A percentile compares a stretch with the other conserved stretches of the same genome.
Evolutionary conservation across 2,888 invertebrate genomes (phyloP).

Genomic region (Thera obeliscata): DNA sequence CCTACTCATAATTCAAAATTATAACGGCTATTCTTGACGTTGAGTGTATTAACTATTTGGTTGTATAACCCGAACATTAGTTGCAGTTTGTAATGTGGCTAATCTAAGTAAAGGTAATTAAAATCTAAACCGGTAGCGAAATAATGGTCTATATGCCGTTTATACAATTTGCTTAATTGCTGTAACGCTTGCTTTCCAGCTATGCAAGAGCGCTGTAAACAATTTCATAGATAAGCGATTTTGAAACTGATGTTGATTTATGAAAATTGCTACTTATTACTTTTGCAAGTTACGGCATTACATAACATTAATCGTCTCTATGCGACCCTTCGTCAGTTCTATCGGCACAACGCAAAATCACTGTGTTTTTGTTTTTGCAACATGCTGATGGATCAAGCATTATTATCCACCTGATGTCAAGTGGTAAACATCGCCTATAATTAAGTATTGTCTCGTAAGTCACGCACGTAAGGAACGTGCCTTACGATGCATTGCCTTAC

Average conservation of each 20-base stretch:
- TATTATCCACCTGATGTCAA: too few species aligned
- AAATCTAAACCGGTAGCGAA: conserved; percentile 65
- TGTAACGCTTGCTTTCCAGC: conserved; percentile 66
- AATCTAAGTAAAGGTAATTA: conserved; percentile 63
- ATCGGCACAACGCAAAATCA: neutral
- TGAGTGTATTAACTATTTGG: conserved; percentile 17
- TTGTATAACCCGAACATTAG: conserved; percentile 41
- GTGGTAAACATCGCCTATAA: too few species aligned
- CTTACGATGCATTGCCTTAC: too few species aligned
- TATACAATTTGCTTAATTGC: conserved; percentile 75
- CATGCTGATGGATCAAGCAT: too few species aligned
- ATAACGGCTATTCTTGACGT: conserved; percentile 1
- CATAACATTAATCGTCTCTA: too few species aligned
- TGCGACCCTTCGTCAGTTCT: too few species aligned
- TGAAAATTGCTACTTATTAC: neutral
- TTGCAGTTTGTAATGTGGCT: conserved; percentile 53
- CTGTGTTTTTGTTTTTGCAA: too few species aligned
- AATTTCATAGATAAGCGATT: conserved; percentile 12
- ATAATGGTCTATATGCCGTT: conserved; percentile 67
- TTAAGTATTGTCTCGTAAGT: too few species aligned
- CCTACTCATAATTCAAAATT: neutral
- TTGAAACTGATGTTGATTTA: conserved; percentile 9
- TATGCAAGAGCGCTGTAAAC: conserved; percentile 51
- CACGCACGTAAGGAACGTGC: too few species aligned
- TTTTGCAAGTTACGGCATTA: too few species aligned